A percentile compares a stretch with the other conserved stretches of the same genome.
phyloP scores from a whole-genome alignment of 2,888 invertebrate species.

The Argynnis bischoffii region DNA sequence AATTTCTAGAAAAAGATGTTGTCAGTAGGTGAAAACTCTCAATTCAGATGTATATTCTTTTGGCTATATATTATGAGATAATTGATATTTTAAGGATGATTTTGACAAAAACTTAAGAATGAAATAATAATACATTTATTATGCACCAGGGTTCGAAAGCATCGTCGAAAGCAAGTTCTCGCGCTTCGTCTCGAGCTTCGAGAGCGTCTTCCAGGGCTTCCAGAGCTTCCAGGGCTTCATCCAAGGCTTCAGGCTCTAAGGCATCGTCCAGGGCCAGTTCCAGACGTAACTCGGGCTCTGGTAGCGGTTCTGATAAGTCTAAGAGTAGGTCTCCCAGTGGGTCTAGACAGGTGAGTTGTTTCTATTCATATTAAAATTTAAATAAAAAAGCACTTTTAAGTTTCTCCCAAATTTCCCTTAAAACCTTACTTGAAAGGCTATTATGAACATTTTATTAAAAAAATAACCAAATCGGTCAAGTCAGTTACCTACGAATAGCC shows the following conservation, averaged over 20 bases:
- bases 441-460: slow-evolving; percentile 3
- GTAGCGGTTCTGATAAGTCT: slow-evolving; percentile 64
- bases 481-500: not conserved
- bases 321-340: slow-evolving; percentile 69
- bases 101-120: too few species aligned
- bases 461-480: not conserved
- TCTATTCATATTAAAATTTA: too few species aligned
- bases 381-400: too few species aligned
- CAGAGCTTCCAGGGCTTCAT: slow-evolving; percentile 48
- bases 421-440: too few species aligned
- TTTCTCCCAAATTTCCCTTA: too few species aligned
- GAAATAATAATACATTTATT: not conserved
- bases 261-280: slow-evolving; percentile 65
- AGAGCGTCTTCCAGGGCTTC: slow-evolving; percentile 50
- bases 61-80: too few species aligned
- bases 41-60: too few species aligned
- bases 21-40: too few species aligned
- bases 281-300: slow-evolving; percentile 57
- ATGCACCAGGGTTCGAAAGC: slow-evolving; percentile 60
- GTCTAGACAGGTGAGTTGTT: slow-evolving; percentile 58
- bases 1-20: too few species aligned
- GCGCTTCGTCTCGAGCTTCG: slow-evolving; percentile 58
- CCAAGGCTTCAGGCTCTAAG: slow-evolving; percentile 63
- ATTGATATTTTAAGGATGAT: too few species aligned
- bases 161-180: slow-evolving; percentile 64